A percentile compares a stretch with the other conserved stretches of the same genome.
Conservation (phyloP, 2,113 vertebrate species). For the Tor tambroides region DNA sequence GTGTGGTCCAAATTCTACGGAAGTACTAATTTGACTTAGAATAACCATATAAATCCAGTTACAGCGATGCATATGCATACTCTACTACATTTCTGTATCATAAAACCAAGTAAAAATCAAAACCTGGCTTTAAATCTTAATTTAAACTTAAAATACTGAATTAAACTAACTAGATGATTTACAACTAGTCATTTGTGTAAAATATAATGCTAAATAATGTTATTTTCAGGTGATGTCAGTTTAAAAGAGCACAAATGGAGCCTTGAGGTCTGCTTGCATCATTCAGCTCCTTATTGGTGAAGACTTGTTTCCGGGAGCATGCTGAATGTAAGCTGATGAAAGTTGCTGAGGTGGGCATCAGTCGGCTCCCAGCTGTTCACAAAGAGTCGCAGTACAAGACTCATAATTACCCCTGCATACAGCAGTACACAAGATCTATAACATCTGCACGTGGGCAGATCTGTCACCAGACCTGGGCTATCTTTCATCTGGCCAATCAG, state of each 20-base stretch:
- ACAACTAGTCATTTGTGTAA: neutral
- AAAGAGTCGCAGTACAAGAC: conserved; percentile 56
- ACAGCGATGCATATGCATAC: neutral
- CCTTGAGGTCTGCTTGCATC: conserved; percentile 35
- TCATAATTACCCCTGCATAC: conserved; percentile 72
- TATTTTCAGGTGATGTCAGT: neutral
- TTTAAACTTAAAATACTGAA: no score
- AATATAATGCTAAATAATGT: neutral
- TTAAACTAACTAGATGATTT: no score
- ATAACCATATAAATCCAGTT: neutral
- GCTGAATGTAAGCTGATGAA: conserved; percentile 6
- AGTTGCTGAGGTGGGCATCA: conserved; percentile 62
- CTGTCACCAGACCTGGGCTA: conserved; percentile 50
- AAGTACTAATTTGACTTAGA: neutral
- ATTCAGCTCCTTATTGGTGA: conserved; percentile 43
- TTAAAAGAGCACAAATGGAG: neutral
- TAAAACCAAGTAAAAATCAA: neutral
- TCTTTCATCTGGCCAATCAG: conserved; percentile 59
- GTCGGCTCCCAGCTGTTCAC: conserved; percentile 73
- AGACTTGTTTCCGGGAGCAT: conserved; percentile 14
- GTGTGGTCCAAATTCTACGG: neutral
- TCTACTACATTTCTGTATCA: neutral
- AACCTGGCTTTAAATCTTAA: neutral
- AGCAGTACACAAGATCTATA: conserved; percentile 64
- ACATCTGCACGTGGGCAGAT: conserved; percentile 54